Evolutionary conservation across 2,888 invertebrate species (phyloP).

Genomic region (Peribatodes rhomboidaria): DNA sequence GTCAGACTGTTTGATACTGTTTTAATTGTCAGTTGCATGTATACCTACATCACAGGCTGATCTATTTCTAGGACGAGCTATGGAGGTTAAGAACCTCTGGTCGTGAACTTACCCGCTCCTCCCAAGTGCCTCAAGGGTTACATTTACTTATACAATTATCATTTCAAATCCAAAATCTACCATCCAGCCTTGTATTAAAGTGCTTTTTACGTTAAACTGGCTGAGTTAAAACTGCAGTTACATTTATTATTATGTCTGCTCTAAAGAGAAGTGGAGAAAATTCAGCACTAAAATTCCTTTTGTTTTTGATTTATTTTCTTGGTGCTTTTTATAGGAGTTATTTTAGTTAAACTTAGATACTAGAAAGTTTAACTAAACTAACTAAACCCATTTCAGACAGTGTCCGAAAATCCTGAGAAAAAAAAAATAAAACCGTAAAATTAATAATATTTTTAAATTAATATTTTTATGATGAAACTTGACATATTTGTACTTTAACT

Average conservation of each 20-base stretch:
- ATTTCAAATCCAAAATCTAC: slow-evolving; percentile 57
- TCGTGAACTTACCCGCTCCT: slow-evolving; percentile 9
- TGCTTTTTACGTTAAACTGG: slow-evolving; percentile 29
- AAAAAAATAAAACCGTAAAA: too few relatives aligned
- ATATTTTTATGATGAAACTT: too few relatives aligned
- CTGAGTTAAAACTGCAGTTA: slow-evolving; percentile 23
- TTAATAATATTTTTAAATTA: too few relatives aligned
- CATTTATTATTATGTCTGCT: slow-evolving; percentile 25
- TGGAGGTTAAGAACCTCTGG: slow-evolving; percentile 52
- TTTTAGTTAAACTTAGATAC: not conserved
- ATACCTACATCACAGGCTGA: not conserved
- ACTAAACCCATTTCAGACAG: not conserved
- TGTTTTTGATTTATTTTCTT: slow-evolving; percentile 15
- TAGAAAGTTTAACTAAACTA: not conserved
- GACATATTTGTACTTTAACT: too few relatives aligned
- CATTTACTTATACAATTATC: slow-evolving; percentile 68
- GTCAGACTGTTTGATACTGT: too few relatives aligned
- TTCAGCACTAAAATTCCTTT: slow-evolving; percentile 14
- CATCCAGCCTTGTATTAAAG: slow-evolving; percentile 33
- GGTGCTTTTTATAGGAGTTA: not conserved
- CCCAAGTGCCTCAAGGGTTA: slow-evolving; percentile 51
- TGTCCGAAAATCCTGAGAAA: too few relatives aligned
- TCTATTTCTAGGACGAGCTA: not conserved
- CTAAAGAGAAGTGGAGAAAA: slow-evolving; percentile 21
- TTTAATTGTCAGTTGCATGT: too few relatives aligned